phyloP scores from a whole-genome alignment of 2,888 invertebrate genomes.

The Agrochola macilenta region DNA sequence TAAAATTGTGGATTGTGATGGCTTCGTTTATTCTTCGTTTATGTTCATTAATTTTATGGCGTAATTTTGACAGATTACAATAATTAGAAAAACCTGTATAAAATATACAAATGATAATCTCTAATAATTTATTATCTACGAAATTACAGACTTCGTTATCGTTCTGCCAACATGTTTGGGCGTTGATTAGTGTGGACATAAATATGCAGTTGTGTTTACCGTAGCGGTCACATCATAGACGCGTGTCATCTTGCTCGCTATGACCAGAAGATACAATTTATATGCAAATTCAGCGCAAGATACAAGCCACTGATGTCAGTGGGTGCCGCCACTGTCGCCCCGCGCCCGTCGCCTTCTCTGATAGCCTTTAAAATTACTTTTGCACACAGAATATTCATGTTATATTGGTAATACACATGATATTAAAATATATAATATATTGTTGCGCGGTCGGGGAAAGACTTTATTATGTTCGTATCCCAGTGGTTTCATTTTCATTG shows the following conservation, averaged over 20 bases:
- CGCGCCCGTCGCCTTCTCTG: conserved; percentile 76
- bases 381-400: conserved; percentile 76
- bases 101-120: conserved; percentile 2
- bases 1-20: conserved; percentile 62
- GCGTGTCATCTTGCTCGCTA: conserved; percentile 87
- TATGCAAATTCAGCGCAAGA: conserved; percentile 89
- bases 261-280: conserved; percentile 91
- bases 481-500: conserved; percentile 16
- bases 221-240: conserved; percentile 77
- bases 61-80: conserved; percentile 44
- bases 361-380: conserved; percentile 87
- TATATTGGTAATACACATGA: conserved; percentile 62
- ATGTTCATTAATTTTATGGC: conserved; percentile 22
- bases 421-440: conserved; percentile 56
- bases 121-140: neutral
- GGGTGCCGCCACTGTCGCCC: conserved; percentile 70
- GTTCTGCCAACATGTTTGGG: neutral
- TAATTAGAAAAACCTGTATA: neutral
- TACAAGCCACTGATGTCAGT: conserved; percentile 85
- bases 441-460: conserved; percentile 39
- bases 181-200: conserved; percentile 65
- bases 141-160: neutral
- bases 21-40: conserved; percentile 60
- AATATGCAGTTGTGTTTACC: conserved; percentile 76
- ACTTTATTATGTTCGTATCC: conserved; percentile 31